phyloP scores from a whole-genome alignment of 2,113 vertebrate species.

The Labeo catla region DNA sequence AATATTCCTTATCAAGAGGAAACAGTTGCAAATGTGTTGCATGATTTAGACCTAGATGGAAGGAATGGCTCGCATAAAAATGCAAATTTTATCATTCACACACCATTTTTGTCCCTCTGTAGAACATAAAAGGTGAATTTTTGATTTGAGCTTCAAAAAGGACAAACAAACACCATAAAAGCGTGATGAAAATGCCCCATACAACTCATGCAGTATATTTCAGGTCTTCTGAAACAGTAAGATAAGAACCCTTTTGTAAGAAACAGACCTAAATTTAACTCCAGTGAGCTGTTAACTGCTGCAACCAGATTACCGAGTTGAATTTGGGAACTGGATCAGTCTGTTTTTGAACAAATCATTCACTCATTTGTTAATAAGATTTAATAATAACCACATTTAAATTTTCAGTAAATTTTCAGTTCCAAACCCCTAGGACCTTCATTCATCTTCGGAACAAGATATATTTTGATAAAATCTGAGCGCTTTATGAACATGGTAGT shows the following conservation, averaged over 20 bases:
- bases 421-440: no score
- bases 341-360: not conserved
- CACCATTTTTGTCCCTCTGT: not conserved
- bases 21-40: constrained; percentile 4
- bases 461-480: no score
- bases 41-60: not conserved
- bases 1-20: constrained; percentile 14
- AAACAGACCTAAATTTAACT: not conserved
- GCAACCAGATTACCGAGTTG: not conserved
- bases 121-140: not conserved
- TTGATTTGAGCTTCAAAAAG: not conserved
- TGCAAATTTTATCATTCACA: not conserved
- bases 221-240: not conserved
- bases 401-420: no score
- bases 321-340: not conserved
- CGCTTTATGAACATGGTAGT: no score
- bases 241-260: not conserved
- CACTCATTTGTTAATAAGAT: not conserved
- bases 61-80: not conserved
- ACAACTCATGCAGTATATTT: constrained; percentile 8
- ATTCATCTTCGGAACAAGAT: no score
- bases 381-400: no score
- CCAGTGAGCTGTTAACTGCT: constrained; percentile 1
- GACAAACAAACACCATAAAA: constrained; percentile 1
- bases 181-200: not conserved